These are phyloP conservation scores for Sisor rabdophorus DNA, from an alignment of 2,113 vertebrate genomes.

Conservation along the genomic window DNA sequence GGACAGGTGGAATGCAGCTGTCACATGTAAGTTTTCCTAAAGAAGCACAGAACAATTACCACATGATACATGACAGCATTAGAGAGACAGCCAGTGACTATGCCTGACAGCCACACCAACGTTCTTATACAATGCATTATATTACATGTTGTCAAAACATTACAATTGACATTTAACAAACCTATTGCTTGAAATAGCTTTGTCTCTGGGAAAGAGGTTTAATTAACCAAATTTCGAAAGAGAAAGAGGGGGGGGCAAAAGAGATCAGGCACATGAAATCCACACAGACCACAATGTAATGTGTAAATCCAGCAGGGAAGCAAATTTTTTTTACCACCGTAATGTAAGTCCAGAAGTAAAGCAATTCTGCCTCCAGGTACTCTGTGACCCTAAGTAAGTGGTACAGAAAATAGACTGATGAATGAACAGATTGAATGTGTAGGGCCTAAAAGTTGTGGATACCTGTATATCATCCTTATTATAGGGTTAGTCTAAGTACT, in stretches of 20 bases:
- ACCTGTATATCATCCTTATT: neutral
- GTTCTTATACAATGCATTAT: neutral
- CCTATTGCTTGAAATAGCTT: neutral
- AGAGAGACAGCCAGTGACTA: slow-evolving; percentile 14
- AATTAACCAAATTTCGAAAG: neutral
- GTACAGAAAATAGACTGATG: too few species aligned
- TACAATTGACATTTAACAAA: slow-evolving; percentile 2
- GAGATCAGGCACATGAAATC: slow-evolving; percentile 64
- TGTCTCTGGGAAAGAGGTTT: neutral
- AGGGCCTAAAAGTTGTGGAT: neutral
- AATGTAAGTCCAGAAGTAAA: slow-evolving; percentile 44
- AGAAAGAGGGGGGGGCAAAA: slow-evolving; percentile 45
- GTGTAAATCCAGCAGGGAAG: slow-evolving; percentile 45
- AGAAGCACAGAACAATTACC: neutral
- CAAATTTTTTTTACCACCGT: too few species aligned
- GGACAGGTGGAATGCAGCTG: neutral
- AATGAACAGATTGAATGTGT: too few species aligned
- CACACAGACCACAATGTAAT: slow-evolving; percentile 52
- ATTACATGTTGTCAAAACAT: slow-evolving; percentile 10
- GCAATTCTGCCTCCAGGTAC: slow-evolving; percentile 15
- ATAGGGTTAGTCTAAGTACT: neutral
- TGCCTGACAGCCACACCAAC: neutral
- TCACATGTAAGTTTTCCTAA: neutral
- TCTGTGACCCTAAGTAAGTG: too few species aligned
- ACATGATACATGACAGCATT: neutral